Percentiles rank a stretch among this genome's conserved stretches.
These are phyloP conservation scores for Philhelius pedissequus DNA, from an alignment of 2,888 invertebrate species.

Conservation along the genomic window DNA sequence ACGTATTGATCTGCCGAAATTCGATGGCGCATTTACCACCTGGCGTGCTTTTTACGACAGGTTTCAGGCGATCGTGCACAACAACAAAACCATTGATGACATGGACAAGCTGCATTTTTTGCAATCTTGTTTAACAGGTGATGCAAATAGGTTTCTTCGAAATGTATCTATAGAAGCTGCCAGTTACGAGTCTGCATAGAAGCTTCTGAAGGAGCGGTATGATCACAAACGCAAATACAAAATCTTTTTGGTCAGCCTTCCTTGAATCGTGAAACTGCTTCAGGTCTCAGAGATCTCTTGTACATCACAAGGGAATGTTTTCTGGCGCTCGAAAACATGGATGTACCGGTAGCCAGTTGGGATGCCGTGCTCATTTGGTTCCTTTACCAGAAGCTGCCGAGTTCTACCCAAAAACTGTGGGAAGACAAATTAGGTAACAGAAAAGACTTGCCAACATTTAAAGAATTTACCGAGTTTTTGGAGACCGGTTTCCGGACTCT, in stretches of 20 bases:
- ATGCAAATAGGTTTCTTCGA: not conserved
- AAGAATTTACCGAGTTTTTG: not conserved
- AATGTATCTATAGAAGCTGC: not conserved
- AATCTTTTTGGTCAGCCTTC: not conserved
- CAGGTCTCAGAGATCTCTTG: not conserved
- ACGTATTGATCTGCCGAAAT: not conserved
- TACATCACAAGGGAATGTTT: slow-evolving; percentile 2
- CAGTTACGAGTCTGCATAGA: not conserved
- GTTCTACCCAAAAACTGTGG: not conserved
- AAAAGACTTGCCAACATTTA: not conserved
- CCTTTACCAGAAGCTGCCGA: not conserved
- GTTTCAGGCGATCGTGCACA: not conserved
- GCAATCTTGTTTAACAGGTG: not conserved
- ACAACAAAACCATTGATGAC: no score
- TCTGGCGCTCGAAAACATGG: no score
- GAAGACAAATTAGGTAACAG: not conserved
- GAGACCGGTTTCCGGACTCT: slow-evolving; percentile 6
- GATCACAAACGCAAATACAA: slow-evolving; percentile 15
- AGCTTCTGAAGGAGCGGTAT: not conserved
- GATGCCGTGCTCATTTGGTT: not conserved
- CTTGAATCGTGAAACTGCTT: not conserved
- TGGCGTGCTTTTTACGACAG: not conserved
- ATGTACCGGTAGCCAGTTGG: not conserved
- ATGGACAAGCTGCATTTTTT: not conserved
- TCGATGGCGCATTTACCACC: not conserved